Evolutionary conservation across 1,140 invertebrate genomes (phyloP), one percentile per base, ranked within the genome.

Genomic region (Caenorhabditis tropicalis): DNA sequence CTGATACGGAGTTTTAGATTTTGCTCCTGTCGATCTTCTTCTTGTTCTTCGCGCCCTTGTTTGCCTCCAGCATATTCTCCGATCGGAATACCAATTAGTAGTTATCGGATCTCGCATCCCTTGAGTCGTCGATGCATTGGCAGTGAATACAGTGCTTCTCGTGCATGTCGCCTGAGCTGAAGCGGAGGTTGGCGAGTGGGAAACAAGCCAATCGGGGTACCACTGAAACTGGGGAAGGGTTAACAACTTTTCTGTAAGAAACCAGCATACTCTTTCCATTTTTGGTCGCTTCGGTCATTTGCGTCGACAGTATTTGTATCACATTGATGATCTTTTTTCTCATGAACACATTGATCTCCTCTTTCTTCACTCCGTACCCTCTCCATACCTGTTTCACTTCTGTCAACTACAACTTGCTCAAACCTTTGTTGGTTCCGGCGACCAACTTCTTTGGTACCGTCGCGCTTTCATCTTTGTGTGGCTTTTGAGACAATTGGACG

Each of bases 301-400:
- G 96, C 0, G 98, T 99, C 0, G 97, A 99, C 31, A 99, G 92
- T 0, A 97, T 99, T 90, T 97, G 92, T 0, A 99, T 98, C 0
- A 99, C 96, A 92, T 99, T 97, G 88, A 99, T 99, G 81, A 99
- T 96, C 92, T 99, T 97, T 98, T 98, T 99, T 85, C 98, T 94
- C 0, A 96, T 96, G 10, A 99, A 92, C 2, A 88, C 84, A 74
- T 85, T 90, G 16, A 90, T 89, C 82, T 99, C 97, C 88, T 98
- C 96, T n/a, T 91, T 99, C 98, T 1, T 0, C 96, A 95, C 88
- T 96, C 95, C 58, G 83, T n/a, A 92, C 96, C 91, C 89, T 86
- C 88, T n/a, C n/a, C n/a, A n/a, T n/a, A n/a, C n/a, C n/a, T n/a
- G n/a, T n/a, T n/a, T n/a, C n/a, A n/a, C n/a, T n/a, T n/a, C n/a